Percentiles rank a stretch among this genome's conserved stretches.
These are phyloP conservation scores for Synanthedon andrenaeformis DNA, from an alignment of 2,888 invertebrate species.

Conservation along the genomic window DNA sequence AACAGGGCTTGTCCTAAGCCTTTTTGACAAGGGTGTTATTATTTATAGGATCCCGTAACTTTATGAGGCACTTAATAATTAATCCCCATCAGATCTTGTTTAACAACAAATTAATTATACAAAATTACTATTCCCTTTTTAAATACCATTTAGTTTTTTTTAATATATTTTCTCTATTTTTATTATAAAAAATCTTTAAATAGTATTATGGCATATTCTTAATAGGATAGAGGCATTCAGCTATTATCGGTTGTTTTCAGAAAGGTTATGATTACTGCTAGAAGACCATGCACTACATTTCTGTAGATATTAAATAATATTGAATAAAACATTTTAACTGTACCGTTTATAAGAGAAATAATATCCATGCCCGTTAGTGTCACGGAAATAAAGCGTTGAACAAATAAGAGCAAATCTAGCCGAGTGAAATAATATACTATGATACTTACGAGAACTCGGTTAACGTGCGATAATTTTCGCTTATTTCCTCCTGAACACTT, in stretches of 20 bases:
- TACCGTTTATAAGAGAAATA: conserved; percentile 14
- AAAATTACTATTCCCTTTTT: too few relatives aligned
- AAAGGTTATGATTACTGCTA: background rate
- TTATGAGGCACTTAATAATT: conserved; percentile 26
- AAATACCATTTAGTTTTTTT: too few relatives aligned
- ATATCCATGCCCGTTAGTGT: conserved; percentile 30
- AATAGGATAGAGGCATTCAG: too few relatives aligned
- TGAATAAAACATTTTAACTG: conserved; percentile 10
- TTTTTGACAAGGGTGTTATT: conserved; percentile 50
- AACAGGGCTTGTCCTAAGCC: conserved; percentile 21
- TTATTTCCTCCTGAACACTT: too few relatives aligned
- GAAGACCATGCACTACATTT: background rate
- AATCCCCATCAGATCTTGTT: conserved; percentile 24
- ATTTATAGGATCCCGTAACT: conserved; percentile 35
- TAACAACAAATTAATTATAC: conserved; percentile 13
- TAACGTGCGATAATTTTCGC: too few relatives aligned
- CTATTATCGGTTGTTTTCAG: too few relatives aligned
- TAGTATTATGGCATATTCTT: too few relatives aligned
- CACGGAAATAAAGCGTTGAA: conserved; percentile 14
- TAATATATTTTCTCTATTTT: too few relatives aligned
- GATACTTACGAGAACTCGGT: background rate
- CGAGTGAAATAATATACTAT: background rate
- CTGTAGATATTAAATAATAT: conserved; percentile 3
- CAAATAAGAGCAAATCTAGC: background rate
- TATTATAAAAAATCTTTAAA: too few relatives aligned